Conservation (phyloP, 2,797 vertebrate genomes). For the Anguilla pacifica region DNA sequence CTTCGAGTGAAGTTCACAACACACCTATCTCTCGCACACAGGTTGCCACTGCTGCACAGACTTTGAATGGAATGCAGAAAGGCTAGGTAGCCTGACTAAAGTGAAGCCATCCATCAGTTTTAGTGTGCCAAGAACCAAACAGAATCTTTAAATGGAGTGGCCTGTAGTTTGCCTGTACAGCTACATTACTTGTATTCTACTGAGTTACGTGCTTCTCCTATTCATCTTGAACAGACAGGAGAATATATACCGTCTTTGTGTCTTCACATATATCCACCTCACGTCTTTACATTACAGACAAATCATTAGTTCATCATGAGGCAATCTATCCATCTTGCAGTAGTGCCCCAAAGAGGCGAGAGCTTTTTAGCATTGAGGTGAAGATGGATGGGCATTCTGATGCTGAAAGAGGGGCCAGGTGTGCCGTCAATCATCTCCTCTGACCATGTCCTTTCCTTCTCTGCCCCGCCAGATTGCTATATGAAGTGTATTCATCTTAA, state of each 20-base stretch:
- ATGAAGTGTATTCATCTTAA: conserved; percentile 15
- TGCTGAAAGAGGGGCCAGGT: background rate
- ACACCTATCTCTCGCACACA: background rate
- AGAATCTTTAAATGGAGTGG: background rate
- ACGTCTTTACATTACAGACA: background rate
- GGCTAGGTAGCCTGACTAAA: conserved; percentile 7
- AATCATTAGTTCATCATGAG: background rate
- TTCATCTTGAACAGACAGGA: background rate
- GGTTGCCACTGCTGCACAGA: background rate
- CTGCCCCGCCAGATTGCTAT: background rate
- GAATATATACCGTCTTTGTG: background rate
- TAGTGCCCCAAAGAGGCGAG: background rate
- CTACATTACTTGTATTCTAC: background rate
- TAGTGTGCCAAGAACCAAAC: background rate
- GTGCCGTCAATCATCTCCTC: background rate
- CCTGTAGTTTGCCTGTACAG: background rate
- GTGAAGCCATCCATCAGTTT: conserved; percentile 17
- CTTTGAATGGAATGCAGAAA: background rate
- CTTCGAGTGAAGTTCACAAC: background rate
- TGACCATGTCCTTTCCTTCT: background rate
- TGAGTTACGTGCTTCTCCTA: background rate
- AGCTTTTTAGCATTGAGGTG: background rate
- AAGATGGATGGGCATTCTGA: background rate
- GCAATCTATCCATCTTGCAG: background rate
- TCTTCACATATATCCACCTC: background rate